phyloP scores from a whole-genome alignment of 2,888 invertebrate genomes.

The Tyria jacobaeae region DNA sequence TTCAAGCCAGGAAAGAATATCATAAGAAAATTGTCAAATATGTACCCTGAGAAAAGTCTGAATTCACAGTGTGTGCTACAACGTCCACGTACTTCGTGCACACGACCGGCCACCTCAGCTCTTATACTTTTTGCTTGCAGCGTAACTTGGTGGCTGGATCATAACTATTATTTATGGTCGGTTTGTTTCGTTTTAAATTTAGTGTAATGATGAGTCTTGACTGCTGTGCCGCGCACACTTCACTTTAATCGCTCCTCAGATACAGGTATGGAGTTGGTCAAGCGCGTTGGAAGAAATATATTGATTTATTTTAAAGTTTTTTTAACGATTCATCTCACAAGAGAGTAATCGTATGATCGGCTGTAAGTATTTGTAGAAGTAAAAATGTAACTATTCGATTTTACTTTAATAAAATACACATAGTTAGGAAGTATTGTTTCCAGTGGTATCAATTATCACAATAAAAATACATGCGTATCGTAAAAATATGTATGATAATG shows the following conservation, averaged over 20 bases:
- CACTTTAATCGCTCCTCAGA: conserved; percentile 46
- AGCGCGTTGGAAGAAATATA: conserved; percentile 25
- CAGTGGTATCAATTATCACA: too few relatives aligned
- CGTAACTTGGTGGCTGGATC: conserved; percentile 75
- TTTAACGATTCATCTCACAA: not conserved
- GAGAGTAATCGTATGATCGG: not conserved
- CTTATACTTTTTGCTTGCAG: conserved; percentile 65
- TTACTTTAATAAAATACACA: not conserved
- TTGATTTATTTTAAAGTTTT: conserved; percentile 19
- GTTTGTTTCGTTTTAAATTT: conserved; percentile 79
- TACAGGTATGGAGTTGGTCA: conserved; percentile 27
- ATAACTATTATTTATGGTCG: conserved; percentile 77
- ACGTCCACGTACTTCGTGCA: conserved; percentile 20
- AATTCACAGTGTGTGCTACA: conserved; percentile 35
- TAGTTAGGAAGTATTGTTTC: too few relatives aligned
- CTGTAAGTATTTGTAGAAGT: not conserved
- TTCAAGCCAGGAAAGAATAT: not conserved
- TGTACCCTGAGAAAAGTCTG: conserved; percentile 19
- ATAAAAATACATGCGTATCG: too few relatives aligned
- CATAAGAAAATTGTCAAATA: not conserved
- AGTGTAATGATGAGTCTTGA: conserved; percentile 69
- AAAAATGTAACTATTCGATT: not conserved
- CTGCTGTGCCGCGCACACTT: conserved; percentile 51
- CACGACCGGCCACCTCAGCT: conserved; percentile 30
- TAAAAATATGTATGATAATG: too few relatives aligned